phyloP scores from a whole-genome alignment of 2,888 invertebrate species.

The Torymus tubicola region DNA sequence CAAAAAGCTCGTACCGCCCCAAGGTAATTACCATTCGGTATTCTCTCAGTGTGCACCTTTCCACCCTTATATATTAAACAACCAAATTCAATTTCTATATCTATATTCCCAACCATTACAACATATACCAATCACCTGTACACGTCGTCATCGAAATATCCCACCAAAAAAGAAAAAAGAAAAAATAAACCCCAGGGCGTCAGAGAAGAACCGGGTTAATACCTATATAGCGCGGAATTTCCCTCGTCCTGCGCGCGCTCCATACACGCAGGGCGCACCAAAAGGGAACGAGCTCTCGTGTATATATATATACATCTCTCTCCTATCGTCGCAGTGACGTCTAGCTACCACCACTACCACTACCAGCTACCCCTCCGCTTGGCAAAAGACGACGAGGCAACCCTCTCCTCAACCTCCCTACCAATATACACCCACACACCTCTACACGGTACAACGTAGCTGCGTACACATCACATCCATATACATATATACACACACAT shows the following conservation, averaged over 20 bases:
- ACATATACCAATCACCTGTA: no score
- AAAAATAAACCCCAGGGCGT: no score
- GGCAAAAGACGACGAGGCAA: neutral
- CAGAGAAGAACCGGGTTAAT: no score
- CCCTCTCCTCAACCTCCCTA: neutral
- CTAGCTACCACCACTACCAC: neutral
- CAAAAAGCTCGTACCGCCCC: neutral
- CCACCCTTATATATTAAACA: no score
- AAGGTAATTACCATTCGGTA: no score
- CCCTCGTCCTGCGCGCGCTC: neutral
- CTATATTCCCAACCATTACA: no score
- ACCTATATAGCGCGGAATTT: no score
- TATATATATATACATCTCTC: neutral
- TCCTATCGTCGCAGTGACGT: constrained; percentile 39
- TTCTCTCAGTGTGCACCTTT: no score
- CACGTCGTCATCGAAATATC: no score
- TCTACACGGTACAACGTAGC: no score
- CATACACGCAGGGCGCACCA: neutral
- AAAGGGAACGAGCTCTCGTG: neutral
- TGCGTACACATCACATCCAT: neutral
- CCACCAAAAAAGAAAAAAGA: no score
- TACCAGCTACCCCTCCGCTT: neutral
- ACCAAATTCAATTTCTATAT: no score
- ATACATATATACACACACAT: neutral
- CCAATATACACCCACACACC: neutral